Evolutionary conservation across 2,113 vertebrate species (phyloP).

Genomic region (Ursus arctos): DNA sequence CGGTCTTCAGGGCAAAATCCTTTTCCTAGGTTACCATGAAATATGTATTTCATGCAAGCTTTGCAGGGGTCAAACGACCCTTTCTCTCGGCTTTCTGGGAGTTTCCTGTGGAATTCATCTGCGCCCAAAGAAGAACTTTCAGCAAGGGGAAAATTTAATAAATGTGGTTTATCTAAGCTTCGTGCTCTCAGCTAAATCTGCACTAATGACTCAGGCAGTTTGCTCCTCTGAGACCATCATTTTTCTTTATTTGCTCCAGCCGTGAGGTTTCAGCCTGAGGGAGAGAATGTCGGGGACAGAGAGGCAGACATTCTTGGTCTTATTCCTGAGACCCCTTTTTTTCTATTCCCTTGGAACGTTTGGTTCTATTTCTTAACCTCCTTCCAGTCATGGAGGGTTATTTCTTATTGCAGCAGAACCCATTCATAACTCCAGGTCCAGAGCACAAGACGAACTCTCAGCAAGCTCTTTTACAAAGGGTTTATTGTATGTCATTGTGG

Average conservation of each 20-base stretch:
- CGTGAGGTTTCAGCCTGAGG: constrained; percentile 60
- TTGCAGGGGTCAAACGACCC: constrained; percentile 60
- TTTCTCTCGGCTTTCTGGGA: constrained; percentile 75
- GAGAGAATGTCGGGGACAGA: constrained; percentile 13
- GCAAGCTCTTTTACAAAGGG: background rate
- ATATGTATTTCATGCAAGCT: constrained; percentile 82
- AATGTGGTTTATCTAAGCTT: constrained; percentile 74
- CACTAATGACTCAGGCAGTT: constrained; percentile 56
- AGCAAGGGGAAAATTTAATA: constrained; percentile 67
- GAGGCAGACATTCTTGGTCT: constrained; percentile 69
- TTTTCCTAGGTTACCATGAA: constrained; percentile 82
- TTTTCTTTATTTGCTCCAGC: constrained; percentile 77
- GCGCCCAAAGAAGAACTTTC: constrained; percentile 64
- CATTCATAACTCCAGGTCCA: constrained; percentile 50
- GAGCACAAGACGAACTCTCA: background rate
- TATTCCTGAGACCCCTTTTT: constrained; percentile 18
- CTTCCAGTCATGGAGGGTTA: constrained; percentile 50
- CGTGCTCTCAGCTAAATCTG: constrained; percentile 63
- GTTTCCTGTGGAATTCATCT: constrained; percentile 79
- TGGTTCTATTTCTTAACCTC: constrained; percentile 50
- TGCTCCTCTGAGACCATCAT: constrained; percentile 50
- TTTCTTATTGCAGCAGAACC: constrained; percentile 65
- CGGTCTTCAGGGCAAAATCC: constrained; percentile 65
- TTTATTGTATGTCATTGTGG: background rate
- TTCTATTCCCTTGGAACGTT: constrained; percentile 41